These are phyloP conservation scores for Gymnorhina tibicen DNA, from an alignment of 2,113 vertebrate species.

Conservation along the genomic window DNA sequence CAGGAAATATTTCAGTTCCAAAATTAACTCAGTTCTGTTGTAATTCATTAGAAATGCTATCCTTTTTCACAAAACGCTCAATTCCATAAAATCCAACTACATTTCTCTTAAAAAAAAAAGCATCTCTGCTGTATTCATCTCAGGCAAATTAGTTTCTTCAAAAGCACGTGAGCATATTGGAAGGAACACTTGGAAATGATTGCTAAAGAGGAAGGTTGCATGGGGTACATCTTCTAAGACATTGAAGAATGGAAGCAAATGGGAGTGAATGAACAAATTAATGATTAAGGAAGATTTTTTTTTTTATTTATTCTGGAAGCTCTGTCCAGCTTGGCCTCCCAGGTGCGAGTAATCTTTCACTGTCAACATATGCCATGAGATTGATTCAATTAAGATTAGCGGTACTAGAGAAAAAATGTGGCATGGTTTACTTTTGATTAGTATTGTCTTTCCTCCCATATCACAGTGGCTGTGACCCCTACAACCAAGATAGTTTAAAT, in stretches of 20 bases:
- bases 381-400: slow-evolving; percentile 99
- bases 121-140: not conserved
- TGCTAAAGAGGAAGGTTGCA: slow-evolving; percentile 58
- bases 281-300: slow-evolving; percentile 83
- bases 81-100: slow-evolving; percentile 27
- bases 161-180: slow-evolving; percentile 13
- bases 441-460: slow-evolving; percentile 79
- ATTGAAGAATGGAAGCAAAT: slow-evolving; percentile 87
- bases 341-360: slow-evolving; percentile 95
- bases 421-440: slow-evolving; percentile 88
- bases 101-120: not conserved
- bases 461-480: slow-evolving; percentile 50
- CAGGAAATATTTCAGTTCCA: not conserved
- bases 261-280: slow-evolving; percentile 84
- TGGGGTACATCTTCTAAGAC: slow-evolving; percentile 70
- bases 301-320: slow-evolving; percentile 68
- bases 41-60: not conserved
- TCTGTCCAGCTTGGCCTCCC: slow-evolving; percentile 88
- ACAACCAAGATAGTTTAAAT: slow-evolving; percentile 24
- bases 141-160: slow-evolving; percentile 69
- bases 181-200: slow-evolving; percentile 73
- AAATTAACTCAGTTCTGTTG: not conserved
- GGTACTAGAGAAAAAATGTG: slow-evolving; percentile 73
- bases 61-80: not conserved
- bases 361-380: slow-evolving; percentile 93